Percentiles rank a stretch among this genome's conserved stretches.
phyloP scores from a whole-genome alignment of 1,140 invertebrate species.

The Watersipora subatra region DNA sequence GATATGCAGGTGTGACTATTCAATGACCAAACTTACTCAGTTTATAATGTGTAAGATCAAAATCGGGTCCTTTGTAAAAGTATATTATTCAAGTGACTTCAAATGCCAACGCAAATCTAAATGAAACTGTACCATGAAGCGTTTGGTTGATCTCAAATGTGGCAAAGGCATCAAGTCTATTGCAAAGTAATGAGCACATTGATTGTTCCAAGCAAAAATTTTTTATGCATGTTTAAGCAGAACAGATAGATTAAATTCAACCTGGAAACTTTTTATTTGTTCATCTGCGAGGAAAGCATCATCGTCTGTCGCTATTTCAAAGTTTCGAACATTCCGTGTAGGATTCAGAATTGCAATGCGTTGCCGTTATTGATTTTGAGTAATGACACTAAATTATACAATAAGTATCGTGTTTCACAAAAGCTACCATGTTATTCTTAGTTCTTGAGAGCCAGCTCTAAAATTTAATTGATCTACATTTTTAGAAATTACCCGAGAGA shows the following conservation, averaged over 20 bases:
- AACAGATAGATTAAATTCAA: slow-evolving; percentile 12
- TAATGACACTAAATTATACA: slow-evolving; percentile 56
- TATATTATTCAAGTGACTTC: too few species aligned
- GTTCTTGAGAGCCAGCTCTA: slow-evolving; percentile 70
- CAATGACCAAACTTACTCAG: too few species aligned
- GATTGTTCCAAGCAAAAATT: neutral
- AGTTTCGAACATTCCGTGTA: slow-evolving; percentile 46
- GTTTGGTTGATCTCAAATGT: too few species aligned
- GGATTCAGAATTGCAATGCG: slow-evolving; percentile 58
- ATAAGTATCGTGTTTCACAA: slow-evolving; percentile 62
- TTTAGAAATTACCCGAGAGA: slow-evolving; percentile 61
- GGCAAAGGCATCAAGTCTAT: too few species aligned
- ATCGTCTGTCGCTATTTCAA: slow-evolving; percentile 71
- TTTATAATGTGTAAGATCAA: too few species aligned
- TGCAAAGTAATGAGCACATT: neutral
- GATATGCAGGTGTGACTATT: too few species aligned
- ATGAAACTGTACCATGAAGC: too few species aligned
- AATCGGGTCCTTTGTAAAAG: too few species aligned
- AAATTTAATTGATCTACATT: slow-evolving; percentile 87
- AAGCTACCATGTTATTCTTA: slow-evolving; percentile 85
- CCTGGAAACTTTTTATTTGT: slow-evolving; percentile 34
- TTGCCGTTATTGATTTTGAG: slow-evolving; percentile 59
- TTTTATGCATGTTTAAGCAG: neutral
- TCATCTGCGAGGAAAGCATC: slow-evolving; percentile 70
- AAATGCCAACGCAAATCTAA: too few species aligned